A percentile compares a stretch with the other conserved stretches of the same genome.
These are phyloP conservation scores for Cancer borealis DNA, from an alignment of 2,888 invertebrate genomes.

Conservation along the genomic window DNA sequence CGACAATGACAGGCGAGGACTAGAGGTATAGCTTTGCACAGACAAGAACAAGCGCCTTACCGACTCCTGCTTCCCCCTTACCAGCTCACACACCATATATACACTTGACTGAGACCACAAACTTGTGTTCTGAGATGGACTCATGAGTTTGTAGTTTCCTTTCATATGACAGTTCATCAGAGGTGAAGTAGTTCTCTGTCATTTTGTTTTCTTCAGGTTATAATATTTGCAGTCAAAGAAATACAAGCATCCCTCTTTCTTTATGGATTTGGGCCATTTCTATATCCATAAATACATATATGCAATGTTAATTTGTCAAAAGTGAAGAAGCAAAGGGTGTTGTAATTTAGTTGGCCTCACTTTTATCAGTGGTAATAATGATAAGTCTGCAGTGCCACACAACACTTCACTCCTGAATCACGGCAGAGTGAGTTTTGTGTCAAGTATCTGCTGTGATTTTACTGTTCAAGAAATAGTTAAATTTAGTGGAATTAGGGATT, in stretches of 20 bases:
- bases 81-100: slow-evolving; percentile 68
- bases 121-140: slow-evolving; percentile 29
- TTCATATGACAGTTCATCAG: neutral
- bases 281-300: neutral
- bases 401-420: neutral
- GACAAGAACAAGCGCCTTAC: slow-evolving; percentile 69
- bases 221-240: neutral
- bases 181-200: slow-evolving; percentile 13
- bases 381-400: neutral
- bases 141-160: slow-evolving; percentile 16
- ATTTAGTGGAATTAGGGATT: neutral
- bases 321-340: neutral
- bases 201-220: slow-evolving; percentile 2
- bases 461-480: neutral
- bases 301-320: neutral
- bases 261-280: neutral
- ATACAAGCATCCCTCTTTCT: slow-evolving; percentile 35
- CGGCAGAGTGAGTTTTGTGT: neutral
- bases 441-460: neutral
- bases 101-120: slow-evolving; percentile 44
- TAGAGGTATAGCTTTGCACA: slow-evolving; percentile 42
- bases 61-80: slow-evolving; percentile 68
- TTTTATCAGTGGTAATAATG: neutral
- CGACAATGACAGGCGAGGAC: slow-evolving; percentile 15
- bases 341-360: neutral